Evolutionary conservation across 2,888 invertebrate genomes (phyloP).

Genomic region (Eupithecia centaureata): DNA sequence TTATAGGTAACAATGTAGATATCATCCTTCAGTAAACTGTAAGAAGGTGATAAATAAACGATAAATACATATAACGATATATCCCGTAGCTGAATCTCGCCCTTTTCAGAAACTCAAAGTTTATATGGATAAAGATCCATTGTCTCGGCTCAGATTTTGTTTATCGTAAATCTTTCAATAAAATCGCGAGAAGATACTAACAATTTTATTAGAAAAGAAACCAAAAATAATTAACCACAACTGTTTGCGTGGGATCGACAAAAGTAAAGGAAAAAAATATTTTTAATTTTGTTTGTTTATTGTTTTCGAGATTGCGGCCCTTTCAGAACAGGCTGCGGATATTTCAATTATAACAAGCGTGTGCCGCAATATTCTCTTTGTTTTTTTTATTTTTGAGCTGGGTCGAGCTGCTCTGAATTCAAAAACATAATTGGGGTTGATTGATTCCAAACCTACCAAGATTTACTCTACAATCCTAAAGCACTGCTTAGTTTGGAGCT

Average conservation of each 20-base stretch:
- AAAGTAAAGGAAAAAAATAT: constrained; percentile 22
- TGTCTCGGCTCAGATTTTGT: neutral
- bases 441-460: neutral
- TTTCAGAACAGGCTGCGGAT: constrained; percentile 9
- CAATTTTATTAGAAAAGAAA: neutral
- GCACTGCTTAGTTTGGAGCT: neutral
- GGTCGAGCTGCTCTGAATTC: neutral
- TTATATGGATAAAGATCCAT: neutral
- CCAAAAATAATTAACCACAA: neutral
- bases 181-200: neutral
- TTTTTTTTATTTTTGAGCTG: neutral
- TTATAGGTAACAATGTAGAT: neutral
- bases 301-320: constrained; percentile 25
- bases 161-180: neutral
- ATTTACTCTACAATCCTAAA: neutral
- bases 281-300: constrained; percentile 29
- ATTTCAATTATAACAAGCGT: constrained; percentile 7
- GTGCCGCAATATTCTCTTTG: neutral
- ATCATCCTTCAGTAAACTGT: no score
- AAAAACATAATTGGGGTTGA: neutral
- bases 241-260: constrained; percentile 12
- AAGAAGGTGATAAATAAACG: neutral
- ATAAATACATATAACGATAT: neutral
- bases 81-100: neutral
- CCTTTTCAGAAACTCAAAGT: neutral